phyloP scores from a whole-genome alignment of 1,140 invertebrate genomes.

The Patella vulgata region DNA sequence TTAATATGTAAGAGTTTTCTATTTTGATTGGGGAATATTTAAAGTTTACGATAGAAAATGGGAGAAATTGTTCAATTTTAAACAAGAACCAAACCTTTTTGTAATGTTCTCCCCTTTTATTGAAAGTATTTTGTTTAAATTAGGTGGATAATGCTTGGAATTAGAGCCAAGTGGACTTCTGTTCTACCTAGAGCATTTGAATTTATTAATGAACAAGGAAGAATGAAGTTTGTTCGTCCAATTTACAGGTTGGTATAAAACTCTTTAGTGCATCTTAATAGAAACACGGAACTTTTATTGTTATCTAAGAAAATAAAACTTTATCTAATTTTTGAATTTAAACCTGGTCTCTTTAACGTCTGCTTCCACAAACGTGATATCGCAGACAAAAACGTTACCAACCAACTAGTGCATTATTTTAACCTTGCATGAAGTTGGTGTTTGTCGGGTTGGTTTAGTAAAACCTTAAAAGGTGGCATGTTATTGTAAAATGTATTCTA shows the following conservation, averaged over 20 bases:
- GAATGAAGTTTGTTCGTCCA: slow-evolving; percentile 91
- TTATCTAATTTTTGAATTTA: neutral
- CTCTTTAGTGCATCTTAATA: neutral
- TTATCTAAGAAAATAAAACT: neutral
- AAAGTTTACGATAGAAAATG: too few relatives aligned
- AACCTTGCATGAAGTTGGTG: neutral
- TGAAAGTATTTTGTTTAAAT: slow-evolving; percentile 11
- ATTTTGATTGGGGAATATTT: too few relatives aligned
- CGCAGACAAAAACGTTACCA: neutral
- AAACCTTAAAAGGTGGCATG: neutral
- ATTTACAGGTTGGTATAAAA: slow-evolving; percentile 74
- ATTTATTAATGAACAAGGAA: slow-evolving; percentile 84
- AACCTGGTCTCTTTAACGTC: neutral
- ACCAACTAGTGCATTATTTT: neutral
- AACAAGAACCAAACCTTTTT: too few relatives aligned
- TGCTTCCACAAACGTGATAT: neutral
- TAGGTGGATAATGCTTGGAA: slow-evolving; percentile 81
- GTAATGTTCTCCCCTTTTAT: too few relatives aligned
- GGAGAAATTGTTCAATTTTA: too few relatives aligned
- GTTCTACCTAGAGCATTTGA: slow-evolving; percentile 75
- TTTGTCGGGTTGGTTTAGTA: neutral
- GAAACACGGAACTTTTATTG: neutral
- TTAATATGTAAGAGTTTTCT: too few relatives aligned
- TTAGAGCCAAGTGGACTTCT: slow-evolving; percentile 77
- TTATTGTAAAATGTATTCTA: slow-evolving; percentile 1